Evolutionary conservation across 2,113 vertebrate species (phyloP), one percentile per base, ranked within the genome.

Genomic region (Acrocephalus arundinaceus): DNA sequence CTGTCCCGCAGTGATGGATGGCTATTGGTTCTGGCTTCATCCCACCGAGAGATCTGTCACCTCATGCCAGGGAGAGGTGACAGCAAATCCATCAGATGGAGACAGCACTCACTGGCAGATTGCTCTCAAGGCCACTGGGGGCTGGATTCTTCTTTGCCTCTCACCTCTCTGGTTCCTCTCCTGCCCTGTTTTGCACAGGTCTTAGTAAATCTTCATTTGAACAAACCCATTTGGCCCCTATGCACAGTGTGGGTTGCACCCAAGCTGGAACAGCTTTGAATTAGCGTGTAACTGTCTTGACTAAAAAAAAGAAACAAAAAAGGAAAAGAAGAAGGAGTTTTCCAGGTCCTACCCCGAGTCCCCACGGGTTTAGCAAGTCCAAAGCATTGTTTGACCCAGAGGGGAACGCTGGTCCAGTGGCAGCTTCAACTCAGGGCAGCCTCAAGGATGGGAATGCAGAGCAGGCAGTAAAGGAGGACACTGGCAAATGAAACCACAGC

Each of bases 31-130:
- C 95, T 96, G 96, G 92, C 95, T 96, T 21, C 94, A 48, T 83
- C 92, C 35, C 7, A 87, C 70, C n/a, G 52, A 90, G 92, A 94
- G 92, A 97, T 97, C 97, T 90, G 97, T 97, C 97, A 97, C 95
- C 94, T 94, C 67, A 9, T 94, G 95, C 96, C 93, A 93, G 94
- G 79, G 67, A 93, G 89, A 94, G 77, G 96, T 93, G 97, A 97
- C 97, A 97, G 97, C 96, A 97, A 96, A 97, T 97, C 96, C 95
- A 97, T 97, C 97, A 97, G 97, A 6, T 4, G 58, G 94, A 91
- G 97, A 97, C 96, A 95, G 95, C 96, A 30, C 70, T 94, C 71
- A 28, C 94, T 96, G 74, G 87, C 85, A 85, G 82, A 94, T 66
- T 77, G 95, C 95, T 95, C 91, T 87, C 96, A 96, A 97, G 96